A percentile compares a stretch with the other conserved stretches of the same genome.
These are phyloP conservation scores for Lepus oiostolus DNA, from an alignment of 2,797 vertebrate species.

Conservation along the genomic window DNA sequence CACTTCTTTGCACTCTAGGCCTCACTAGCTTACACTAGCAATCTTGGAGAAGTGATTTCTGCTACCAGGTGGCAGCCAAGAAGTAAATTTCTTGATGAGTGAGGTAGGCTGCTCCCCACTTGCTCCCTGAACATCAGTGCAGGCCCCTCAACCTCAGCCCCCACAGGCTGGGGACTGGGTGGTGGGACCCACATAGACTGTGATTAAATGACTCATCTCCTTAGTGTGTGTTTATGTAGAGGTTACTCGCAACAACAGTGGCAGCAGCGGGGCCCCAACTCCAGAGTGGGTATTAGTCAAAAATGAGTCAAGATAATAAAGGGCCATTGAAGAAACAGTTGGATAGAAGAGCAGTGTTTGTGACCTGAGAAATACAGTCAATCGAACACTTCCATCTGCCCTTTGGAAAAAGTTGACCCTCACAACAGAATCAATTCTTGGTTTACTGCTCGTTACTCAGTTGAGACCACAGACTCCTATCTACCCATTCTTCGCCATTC, in stretches of 20 bases:
- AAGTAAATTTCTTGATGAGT: conserved; percentile 51
- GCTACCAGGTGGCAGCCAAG: conserved; percentile 63
- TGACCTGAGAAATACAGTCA: conserved; percentile 28
- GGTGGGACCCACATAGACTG: not conserved
- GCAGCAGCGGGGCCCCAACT: conserved; percentile 52
- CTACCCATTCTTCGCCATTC: not conserved
- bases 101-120: not conserved
- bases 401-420: conserved; percentile 71
- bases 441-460: conserved; percentile 64
- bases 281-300: conserved; percentile 61
- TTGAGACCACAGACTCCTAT: conserved; percentile 59
- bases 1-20: conserved; percentile 44
- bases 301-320: conserved; percentile 75
- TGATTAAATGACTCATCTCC: conserved; percentile 69
- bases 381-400: conserved; percentile 19
- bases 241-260: conserved; percentile 27
- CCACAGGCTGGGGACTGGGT: not conserved
- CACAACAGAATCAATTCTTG: conserved; percentile 63
- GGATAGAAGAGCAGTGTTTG: not conserved
- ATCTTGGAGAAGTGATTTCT: conserved; percentile 69
- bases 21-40: conserved; percentile 40
- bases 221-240: conserved; percentile 42
- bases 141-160: not conserved
- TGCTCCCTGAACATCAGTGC: conserved; percentile 47
- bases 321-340: not conserved